phyloP scores from a whole-genome alignment of 2,113 vertebrate species.

The Corydoras sp. region DNA sequence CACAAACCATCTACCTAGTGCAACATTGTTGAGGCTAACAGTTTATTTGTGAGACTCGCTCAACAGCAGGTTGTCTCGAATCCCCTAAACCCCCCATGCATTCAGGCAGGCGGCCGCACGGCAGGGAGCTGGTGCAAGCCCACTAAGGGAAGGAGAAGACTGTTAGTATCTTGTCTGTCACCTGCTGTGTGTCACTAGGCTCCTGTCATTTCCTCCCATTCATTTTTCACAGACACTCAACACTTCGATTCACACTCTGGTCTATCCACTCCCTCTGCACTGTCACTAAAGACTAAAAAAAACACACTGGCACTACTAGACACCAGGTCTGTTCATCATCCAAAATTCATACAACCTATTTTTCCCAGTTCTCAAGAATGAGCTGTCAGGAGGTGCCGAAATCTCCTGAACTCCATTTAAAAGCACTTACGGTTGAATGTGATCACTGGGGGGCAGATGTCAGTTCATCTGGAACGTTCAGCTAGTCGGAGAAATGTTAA shows the following conservation, averaged over 20 bases:
- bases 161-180: slow-evolving; percentile 49
- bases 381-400: slow-evolving; percentile 29
- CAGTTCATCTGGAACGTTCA: slow-evolving; percentile 9
- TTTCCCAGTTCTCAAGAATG: slow-evolving; percentile 19
- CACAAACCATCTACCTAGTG: slow-evolving; percentile 13
- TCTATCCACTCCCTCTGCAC: slow-evolving; percentile 24
- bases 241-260: slow-evolving; percentile 40
- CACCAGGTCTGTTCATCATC: slow-evolving; percentile 41
- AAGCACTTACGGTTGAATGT: slow-evolving; percentile 17
- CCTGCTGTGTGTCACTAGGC: slow-evolving; percentile 47
- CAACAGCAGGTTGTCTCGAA: slow-evolving; percentile 22
- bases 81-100: slow-evolving; percentile 19
- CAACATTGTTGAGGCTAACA: slow-evolving; percentile 5
- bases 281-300: slow-evolving; percentile 32
- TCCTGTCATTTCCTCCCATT: slow-evolving; percentile 46
- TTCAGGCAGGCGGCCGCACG: slow-evolving; percentile 38
- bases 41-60: slow-evolving; percentile 17
- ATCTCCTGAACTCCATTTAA: slow-evolving; percentile 20
- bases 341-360: slow-evolving; percentile 43
- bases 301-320: slow-evolving; percentile 42
- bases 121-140: slow-evolving; percentile 40
- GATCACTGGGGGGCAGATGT: slow-evolving; percentile 12
- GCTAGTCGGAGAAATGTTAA: not conserved
- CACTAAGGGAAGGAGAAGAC: slow-evolving; percentile 40
- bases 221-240: slow-evolving; percentile 44